Base-by-base conservation (phyloP, 2,113 vertebrate species). In the Rhea americana region DNA sequence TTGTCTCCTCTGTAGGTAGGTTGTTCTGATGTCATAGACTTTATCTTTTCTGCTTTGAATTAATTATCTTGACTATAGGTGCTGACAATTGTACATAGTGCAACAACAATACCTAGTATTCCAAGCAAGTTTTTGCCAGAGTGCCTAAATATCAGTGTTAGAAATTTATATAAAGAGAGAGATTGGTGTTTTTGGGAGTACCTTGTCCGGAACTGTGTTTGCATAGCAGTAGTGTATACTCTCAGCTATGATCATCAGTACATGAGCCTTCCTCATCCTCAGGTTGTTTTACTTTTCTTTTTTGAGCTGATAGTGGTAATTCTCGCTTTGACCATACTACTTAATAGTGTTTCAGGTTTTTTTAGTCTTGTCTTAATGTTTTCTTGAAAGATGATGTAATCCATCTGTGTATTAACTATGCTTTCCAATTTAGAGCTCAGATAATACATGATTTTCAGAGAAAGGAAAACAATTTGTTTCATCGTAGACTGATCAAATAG, bases 1-100 rank as follows among this genome's bases (percentile, higher is more conserved):
- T 39, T 80, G 13, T 71, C 0, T 0, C 35, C 11, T 72, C 25
- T 82, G 39, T 87, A n/a, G 20, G 11, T 13, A 0, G 3, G 22
- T 17, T 89, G 2, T 66, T 24, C 19, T 56, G 18, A 9, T 32
- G 5, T n/a, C 9, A 35, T 4, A 32, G 26, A 16, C 17, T 84
- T 53, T 11, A 7, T 15, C 53, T 78, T 12, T 78, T 58, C 51
- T 11, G 4, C 0, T 85, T 86, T 41, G 18, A 50, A 7, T 71
- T 18, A 30, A 32, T 32, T 51, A 3, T 10, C 25, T 78, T 1
- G 0, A 2, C 72, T 5, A 4, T 76, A 47, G 20, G 4, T 72
- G 35, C 22, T 77, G 47, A 16, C 76, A 45, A 14, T 55, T 43
- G 19, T 43, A 50, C 2, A 0, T 4, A 58, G 55, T 58, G 32